phyloP scores from a whole-genome alignment of 37 sponge, comb jelly and placozoan species.

The Bolinopsis microptera region DNA sequence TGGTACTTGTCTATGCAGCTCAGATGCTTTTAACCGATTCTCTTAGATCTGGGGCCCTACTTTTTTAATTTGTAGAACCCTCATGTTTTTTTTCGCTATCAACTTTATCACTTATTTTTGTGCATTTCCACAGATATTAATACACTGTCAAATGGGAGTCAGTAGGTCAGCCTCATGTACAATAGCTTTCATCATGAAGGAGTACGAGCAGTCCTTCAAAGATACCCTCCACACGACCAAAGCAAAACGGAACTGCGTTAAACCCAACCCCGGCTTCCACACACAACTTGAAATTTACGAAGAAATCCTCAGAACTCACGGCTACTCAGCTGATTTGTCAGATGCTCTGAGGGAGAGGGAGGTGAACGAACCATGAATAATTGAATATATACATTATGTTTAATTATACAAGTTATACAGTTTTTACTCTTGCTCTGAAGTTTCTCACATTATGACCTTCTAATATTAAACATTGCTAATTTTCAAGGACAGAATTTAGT shows the following conservation, averaged over 20 bases:
- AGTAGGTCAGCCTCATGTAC: conserved; percentile 7
- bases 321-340: background rate
- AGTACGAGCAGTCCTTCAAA: background rate
- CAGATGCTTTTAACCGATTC: too few species aligned
- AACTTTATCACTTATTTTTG: too few species aligned
- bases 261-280: conserved; percentile 15
- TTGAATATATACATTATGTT: too few species aligned
- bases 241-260: conserved; percentile 13
- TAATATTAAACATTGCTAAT: too few species aligned
- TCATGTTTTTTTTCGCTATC: too few species aligned
- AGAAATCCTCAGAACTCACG: background rate
- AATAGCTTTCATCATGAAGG: conserved; percentile 32
- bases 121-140: background rate
- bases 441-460: too few species aligned
- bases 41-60: too few species aligned
- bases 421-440: too few species aligned
- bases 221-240: background rate
- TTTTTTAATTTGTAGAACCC: too few species aligned
- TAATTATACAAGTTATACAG: too few species aligned
- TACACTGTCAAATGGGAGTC: conserved; percentile 14
- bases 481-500: too few species aligned
- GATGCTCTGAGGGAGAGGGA: background rate
- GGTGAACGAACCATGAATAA: background rate
- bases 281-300: background rate
- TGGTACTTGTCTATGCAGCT: too few species aligned